A percentile compares a stretch with the other conserved stretches of the same genome.
Conservation (phyloP, 2,888 invertebrate genomes). For the Sarcophaga rosellei region DNA sequence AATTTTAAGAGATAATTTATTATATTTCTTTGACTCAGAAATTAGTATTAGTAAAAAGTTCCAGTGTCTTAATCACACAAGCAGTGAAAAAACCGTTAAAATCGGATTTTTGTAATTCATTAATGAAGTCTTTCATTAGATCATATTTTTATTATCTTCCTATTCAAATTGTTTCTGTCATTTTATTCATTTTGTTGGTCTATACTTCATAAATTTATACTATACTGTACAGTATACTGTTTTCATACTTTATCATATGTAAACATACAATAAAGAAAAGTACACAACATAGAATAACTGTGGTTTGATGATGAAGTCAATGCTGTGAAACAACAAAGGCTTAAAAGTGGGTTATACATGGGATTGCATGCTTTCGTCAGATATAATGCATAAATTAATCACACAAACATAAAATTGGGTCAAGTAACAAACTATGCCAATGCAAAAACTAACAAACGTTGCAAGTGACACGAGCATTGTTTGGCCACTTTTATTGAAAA, state of each 20-base stretch:
- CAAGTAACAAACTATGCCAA: conserved; percentile 42
- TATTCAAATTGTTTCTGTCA: too few relatives aligned
- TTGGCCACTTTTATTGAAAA: conserved; percentile 5
- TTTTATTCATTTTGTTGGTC: too few relatives aligned
- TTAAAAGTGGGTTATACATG: conserved; percentile 17
- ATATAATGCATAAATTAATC: conserved; percentile 27
- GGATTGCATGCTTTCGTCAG: conserved; percentile 28
- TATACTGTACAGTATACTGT: too few relatives aligned
- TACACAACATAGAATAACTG: neutral
- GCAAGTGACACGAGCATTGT: conserved; percentile 17
- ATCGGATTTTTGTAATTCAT: too few relatives aligned
- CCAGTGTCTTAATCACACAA: too few relatives aligned
- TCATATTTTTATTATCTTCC: too few relatives aligned
- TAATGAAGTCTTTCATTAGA: too few relatives aligned
- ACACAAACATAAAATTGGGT: conserved; percentile 44
- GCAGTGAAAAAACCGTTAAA: too few relatives aligned
- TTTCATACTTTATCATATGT: neutral
- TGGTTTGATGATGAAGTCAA: conserved; percentile 43
- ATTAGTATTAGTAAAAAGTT: too few relatives aligned
- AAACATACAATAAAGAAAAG: neutral
- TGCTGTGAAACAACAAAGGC: conserved; percentile 12
- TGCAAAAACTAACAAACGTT: conserved; percentile 1
- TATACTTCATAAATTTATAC: too few relatives aligned
- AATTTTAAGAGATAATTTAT: too few relatives aligned
- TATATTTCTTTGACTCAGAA: too few relatives aligned